A percentile compares a stretch with the other conserved stretches of the same genome.
Conservation (phyloP, 2,797 vertebrate species). For the Lacerta agilis region DNA sequence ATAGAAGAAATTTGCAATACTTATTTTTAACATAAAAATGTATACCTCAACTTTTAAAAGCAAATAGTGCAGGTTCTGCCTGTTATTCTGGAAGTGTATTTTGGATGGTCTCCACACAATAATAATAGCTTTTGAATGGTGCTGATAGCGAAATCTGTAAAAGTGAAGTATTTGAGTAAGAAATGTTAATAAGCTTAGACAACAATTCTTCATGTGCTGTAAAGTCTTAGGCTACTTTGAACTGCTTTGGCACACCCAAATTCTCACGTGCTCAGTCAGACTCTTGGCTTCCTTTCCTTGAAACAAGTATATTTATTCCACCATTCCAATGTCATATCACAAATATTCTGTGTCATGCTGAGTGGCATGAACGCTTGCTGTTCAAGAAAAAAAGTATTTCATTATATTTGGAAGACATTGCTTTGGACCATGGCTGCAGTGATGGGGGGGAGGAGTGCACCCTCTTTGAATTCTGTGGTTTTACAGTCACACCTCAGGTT, state of each 20-base stretch:
- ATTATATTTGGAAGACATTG: background rate
- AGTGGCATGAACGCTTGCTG: background rate
- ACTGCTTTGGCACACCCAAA: background rate
- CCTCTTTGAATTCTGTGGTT: too few relatives aligned
- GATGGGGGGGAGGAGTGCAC: too few relatives aligned
- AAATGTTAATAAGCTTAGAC: background rate
- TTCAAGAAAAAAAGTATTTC: background rate
- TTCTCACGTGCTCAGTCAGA: background rate
- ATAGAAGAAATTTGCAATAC: background rate
- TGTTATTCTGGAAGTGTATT: background rate
- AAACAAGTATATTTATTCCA: background rate
- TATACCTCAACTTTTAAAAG: background rate
- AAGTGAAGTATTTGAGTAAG: background rate
- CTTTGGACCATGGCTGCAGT: background rate
- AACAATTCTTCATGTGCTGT: background rate
- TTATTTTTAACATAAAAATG: background rate
- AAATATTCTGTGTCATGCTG: background rate
- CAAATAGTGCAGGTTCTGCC: background rate
- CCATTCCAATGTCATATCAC: background rate
- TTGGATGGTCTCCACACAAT: background rate
- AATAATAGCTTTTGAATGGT: background rate
- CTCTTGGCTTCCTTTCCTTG: background rate
- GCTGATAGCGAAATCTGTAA: background rate
- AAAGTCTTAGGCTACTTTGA: background rate
- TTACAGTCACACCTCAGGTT: too few relatives aligned